A percentile compares a stretch with the other conserved stretches of the same genome.
These are phyloP conservation scores for Cataglyphis rosenhaueri DNA, from an alignment of 2,888 invertebrate species.

Conservation along the genomic window DNA sequence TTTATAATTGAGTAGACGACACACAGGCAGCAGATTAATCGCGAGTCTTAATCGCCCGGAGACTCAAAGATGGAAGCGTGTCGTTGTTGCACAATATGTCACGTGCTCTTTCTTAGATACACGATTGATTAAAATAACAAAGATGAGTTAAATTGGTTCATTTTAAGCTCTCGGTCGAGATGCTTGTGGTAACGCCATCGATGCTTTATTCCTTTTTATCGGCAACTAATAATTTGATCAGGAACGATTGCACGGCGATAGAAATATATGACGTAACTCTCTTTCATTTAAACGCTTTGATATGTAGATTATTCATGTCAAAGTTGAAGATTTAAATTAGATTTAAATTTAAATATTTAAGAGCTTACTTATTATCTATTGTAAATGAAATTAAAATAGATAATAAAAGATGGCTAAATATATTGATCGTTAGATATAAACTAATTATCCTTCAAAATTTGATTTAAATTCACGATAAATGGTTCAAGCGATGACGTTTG, in stretches of 20 bases:
- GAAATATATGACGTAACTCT: neutral
- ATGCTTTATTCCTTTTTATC: neutral
- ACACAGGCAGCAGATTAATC: slow-evolving; percentile 42
- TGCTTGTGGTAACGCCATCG: neutral
- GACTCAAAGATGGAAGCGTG: slow-evolving; percentile 18
- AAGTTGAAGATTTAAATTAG: neutral
- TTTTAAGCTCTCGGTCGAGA: slow-evolving; percentile 25
- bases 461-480: slow-evolving; percentile 33
- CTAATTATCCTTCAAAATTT: slow-evolving; percentile 21
- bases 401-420: neutral
- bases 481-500: neutral
- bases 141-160: slow-evolving; percentile 28
- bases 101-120: neutral
- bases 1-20: slow-evolving; percentile 32
- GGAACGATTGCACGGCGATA: neutral
- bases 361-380: neutral
- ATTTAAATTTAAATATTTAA: neutral
- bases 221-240: neutral
- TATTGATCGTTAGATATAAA: slow-evolving; percentile 5
- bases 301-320: neutral
- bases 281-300: neutral
- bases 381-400: neutral
- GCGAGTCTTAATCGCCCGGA: slow-evolving; percentile 51
- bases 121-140: slow-evolving; percentile 44
- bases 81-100: slow-evolving; percentile 32